Evolutionary conservation across 1,140 invertebrate species (phyloP), one percentile per base, ranked within the genome.

Genomic region (Orussus abietinus): DNA sequence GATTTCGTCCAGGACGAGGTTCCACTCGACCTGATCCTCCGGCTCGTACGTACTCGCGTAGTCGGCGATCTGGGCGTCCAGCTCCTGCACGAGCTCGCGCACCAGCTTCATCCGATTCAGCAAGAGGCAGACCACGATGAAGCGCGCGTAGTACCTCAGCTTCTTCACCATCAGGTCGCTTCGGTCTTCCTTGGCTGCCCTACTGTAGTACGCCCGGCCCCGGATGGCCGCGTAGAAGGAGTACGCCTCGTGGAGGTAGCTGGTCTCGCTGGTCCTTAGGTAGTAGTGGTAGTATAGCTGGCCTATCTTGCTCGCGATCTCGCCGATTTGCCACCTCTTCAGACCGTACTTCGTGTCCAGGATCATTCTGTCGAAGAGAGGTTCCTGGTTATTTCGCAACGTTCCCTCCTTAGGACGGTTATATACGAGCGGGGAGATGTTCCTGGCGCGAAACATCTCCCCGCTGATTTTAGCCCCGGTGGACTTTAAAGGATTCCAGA

Each of bases 241-340:
- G 72, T 87, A 96, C 21, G 93, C 91, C 76, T 97, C 94, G 66
- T 92, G 91, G 47, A 98, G 77, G 72, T 97, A 96, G 71, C 90
- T 93, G 17, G 90, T 95, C 76, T 98, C 93, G 75, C 92, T 96
- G 40, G 93, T 96, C 64, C 92, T 77, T 57, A 96, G 77, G 71
- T 98, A 98, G 72, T 97, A 98, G 74, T 98, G 94, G 68, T 98
- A 98, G 75, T 98, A 98, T 12, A 98, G 83, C 74, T 98, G 95
- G 47, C 94, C 95, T 69, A 98, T 98, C 79, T 98, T 98, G 7
- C 92, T 96, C 9, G 95, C 95, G 47, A 98, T 96, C 76, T 98
- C 95, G 34, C 95, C 95, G 57, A 98, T 98, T 76, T 98, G 95
- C 94, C 94, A 98, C 51, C 95, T 75, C 60, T 98, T 98, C 48